Percentiles rank a stretch among this genome's conserved stretches.
Evolutionary conservation across 2,888 invertebrate genomes (phyloP).

Genomic region (Idaea dimidiata): DNA sequence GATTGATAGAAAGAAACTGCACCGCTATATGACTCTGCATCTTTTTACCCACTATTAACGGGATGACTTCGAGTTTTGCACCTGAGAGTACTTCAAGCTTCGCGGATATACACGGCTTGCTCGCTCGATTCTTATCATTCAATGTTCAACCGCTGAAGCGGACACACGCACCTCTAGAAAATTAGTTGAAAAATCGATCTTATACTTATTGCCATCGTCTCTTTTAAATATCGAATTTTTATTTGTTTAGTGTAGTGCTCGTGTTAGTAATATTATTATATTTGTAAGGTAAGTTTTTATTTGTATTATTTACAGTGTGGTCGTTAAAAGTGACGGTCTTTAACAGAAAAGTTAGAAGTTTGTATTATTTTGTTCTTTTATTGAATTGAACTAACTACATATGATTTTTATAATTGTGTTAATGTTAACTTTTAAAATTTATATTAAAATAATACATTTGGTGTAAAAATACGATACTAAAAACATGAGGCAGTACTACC

Average conservation of each 20-base stretch:
- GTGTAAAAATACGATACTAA: neutral
- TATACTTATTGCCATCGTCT: conserved; percentile 28
- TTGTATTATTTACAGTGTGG: conserved; percentile 7
- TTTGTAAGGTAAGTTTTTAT: conserved; percentile 20
- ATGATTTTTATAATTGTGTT: too few species aligned
- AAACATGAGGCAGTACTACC: neutral
- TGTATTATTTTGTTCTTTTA: too few species aligned
- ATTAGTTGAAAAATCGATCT: conserved; percentile 27
- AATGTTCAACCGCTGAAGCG: conserved; percentile 42
- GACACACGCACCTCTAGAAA: conserved; percentile 40
- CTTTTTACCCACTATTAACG: conserved; percentile 8
- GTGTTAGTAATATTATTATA: conserved; percentile 11
- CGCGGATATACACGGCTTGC: conserved; percentile 34
- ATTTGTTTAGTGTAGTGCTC: conserved; percentile 18
- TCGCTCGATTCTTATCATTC: conserved; percentile 53
- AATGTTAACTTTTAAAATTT: too few species aligned
- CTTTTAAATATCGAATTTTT: conserved; percentile 10
- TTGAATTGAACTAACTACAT: too few species aligned
- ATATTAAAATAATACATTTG: too few species aligned
- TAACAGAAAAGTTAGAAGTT: too few species aligned
- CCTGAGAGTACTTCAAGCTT: conserved; percentile 9
- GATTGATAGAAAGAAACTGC: neutral
- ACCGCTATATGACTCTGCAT: neutral
- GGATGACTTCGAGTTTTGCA: conserved; percentile 15
- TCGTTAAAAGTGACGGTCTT: neutral